Evolutionary conservation across 2,113 vertebrate genomes (phyloP), one percentile per base, ranked within the genome.

Genomic region (Takifugu flavidus): DNA sequence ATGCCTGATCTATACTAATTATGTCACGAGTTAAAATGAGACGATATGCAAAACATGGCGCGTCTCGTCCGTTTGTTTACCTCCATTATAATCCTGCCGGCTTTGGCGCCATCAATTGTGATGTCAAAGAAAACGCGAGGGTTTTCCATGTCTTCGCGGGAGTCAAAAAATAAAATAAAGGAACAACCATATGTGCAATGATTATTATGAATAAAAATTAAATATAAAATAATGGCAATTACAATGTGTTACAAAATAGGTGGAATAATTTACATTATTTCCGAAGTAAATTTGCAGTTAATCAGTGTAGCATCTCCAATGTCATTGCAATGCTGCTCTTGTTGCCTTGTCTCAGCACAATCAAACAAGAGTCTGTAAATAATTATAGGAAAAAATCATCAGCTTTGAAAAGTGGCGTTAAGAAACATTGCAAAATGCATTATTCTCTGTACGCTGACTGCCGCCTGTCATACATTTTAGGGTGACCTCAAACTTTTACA

Each of bases 91-190:
- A 94, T 85, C 66, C 90, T 86, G 25, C 93, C 92, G 0, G 79
- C 29, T 3, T 15, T 26, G 0, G 45, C 56, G 20, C 56, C 80
- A 42, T 84, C 83, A 2, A 87, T 63, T 1, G 67, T 20, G 42
- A 94, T 77, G 51, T 94, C 92, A 62, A 94, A 94, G 71, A 79
- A 94, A 20, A 93, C 92, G 65, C 43, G 25, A 0, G 90, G 90
- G 15, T 84, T 90, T 11, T 59, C 78, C 93, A 93, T 93, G 5
- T 59, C 74, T 1, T 39, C 34, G 11, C 34, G 34, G 2, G 31
- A 4, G 6, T 4, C 42, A 13, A 20, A 0, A 11, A 1, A 0
- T 39, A 39, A 39, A 39, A 39, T 39, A 39, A 59, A 56, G 62
- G 75, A 67, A 50, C 59, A 83, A 82, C 62, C 56, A 76, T 66